These are phyloP conservation scores for Microctenopoma steveboyesi DNA, from an alignment of 2,797 vertebrate genomes.

Conservation along the genomic window DNA sequence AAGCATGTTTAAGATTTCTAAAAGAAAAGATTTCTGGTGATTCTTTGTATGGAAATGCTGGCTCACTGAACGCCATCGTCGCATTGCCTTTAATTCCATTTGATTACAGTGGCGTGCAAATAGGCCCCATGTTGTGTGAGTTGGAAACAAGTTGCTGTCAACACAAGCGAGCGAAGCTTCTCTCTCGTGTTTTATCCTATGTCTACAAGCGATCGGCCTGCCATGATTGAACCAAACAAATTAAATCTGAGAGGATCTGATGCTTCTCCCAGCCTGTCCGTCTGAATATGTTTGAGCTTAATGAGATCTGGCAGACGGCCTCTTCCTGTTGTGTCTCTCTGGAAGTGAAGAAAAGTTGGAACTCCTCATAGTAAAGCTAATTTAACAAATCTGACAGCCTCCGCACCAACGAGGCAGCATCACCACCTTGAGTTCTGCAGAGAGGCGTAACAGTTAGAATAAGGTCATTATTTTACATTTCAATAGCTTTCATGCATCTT, in stretches of 20 bases:
- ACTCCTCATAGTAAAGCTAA: constrained; percentile 55
- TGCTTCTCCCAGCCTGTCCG: constrained; percentile 58
- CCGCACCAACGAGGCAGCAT: constrained; percentile 14
- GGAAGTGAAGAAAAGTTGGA: constrained; percentile 58
- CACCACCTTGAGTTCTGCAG: constrained; percentile 10
- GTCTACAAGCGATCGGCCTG: constrained; percentile 55
- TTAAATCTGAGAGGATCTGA: constrained; percentile 68
- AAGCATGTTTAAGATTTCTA: constrained; percentile 6
- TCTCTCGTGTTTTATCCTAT: constrained; percentile 45
- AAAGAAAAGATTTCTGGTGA: neutral
- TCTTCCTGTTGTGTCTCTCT: constrained; percentile 56
- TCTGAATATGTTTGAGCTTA: constrained; percentile 63
- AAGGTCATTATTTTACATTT: too few species aligned
- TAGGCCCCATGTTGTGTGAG: constrained; percentile 25
- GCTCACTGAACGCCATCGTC: constrained; percentile 28
- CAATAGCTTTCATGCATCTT: too few species aligned
- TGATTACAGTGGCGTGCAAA: constrained; percentile 28
- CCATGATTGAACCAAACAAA: constrained; percentile 68
- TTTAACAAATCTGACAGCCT: constrained; percentile 64
- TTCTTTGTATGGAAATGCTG: constrained; percentile 15
- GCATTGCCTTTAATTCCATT: constrained; percentile 28
- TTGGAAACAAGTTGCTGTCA: constrained; percentile 40
- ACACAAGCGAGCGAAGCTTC: constrained; percentile 25
- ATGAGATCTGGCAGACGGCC: constrained; percentile 68
- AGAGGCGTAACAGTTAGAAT: too few species aligned